Base-by-base conservation (phyloP, 2,888 invertebrate genomes). In the Lissonota sp. region DNA sequence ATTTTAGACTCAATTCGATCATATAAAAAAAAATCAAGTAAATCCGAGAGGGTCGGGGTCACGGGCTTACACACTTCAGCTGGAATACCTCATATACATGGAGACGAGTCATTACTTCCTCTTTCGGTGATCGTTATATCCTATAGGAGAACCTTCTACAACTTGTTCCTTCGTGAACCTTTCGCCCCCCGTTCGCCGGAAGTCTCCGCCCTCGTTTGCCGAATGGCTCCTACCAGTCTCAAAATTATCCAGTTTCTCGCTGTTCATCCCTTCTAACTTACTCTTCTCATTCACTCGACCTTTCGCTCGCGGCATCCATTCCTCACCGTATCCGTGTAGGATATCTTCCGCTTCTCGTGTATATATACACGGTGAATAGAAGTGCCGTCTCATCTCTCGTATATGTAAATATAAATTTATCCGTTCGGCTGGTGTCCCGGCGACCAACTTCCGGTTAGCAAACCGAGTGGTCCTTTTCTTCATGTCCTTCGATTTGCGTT, bases 391-490 rank as follows among this genome's bases (percentile, higher is more conserved):
- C 53, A 62, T 72, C 55, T 16, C 57, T 44, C 26, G 10, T 42
- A 57, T 8, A 26, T 14, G 66, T 51, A 72, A 57, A 58, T 58
- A 44, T 37, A 66, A 6, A 7, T 51, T 8, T 12, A 40, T 66
- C 6, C 49, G 16, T 73, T 26, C 12, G 12, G 14, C 42, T n/a
- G 64, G 8, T n/a, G 12, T 8, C 40, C n/a, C 37, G 69, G 57
- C 44, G 57, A 51, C 37, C 55, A 39, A 53, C 70, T 66, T 69
- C 73, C 37, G 73, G 51, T 44, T 63, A 62, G 51, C 58, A 63
- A 70, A 72, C 42, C 70, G 74, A 78, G 73, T 79, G 44, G 60
- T 66, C 76, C 74, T 57, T 63, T 44, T 51, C 53, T 26, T 3
- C 26, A 26, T 26, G 39, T 26, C 26, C 58, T 67, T 55, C 58